Evolutionary conservation across 2,113 vertebrate genomes (phyloP), one percentile per base, ranked within the genome.

Genomic region (Rattus rattus): DNA sequence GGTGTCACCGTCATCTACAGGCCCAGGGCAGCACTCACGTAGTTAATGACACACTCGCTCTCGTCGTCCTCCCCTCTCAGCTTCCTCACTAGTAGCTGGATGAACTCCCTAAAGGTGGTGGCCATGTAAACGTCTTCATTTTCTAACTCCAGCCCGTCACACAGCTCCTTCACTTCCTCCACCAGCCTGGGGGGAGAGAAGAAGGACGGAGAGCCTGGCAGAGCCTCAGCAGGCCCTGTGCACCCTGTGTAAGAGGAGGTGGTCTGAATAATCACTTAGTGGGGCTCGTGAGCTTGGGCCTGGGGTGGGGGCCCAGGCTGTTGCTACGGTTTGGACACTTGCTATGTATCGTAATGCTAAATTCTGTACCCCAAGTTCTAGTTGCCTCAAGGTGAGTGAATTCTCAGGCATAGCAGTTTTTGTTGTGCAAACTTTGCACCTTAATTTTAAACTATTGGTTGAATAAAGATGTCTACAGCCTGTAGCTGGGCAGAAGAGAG

Each of bases 61-160:
- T 98, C 98, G 0, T 94, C 96, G 0, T 98, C 98, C 65, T 99
- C 99, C 9, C 99, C 99, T 84, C 99, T 95, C 30, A 99, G 98
- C 97, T 99, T 99, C 89, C 99, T 98, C 89, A 99, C 99, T 12
- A 99, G 98, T 98, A 99, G 98, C 97, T 99, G 99, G 91, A 99
- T 98, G 97, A 99, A 99, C 76, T 99, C 99, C 92, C 98, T 98
- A 92, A 99, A 99, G n/a, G 98, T 98, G 88, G 99, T 98, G 20
- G 99, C 99, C 99, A 99, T 99, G 98, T 99, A 99, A 22, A 99
- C 98, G 1, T 99, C 99, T 94, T 99, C 99, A 0, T 99, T 99
- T 95, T 99, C 99, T 72, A 99, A 95, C 97, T 99, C 99, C 79
- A 99, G 98, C 77, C 97, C 98, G 10, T 97, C 98, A 39, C 98